phyloP scores from a whole-genome alignment of 37 sponge, comb jelly and placozoan genomes.

The Spongia lamella region DNA sequence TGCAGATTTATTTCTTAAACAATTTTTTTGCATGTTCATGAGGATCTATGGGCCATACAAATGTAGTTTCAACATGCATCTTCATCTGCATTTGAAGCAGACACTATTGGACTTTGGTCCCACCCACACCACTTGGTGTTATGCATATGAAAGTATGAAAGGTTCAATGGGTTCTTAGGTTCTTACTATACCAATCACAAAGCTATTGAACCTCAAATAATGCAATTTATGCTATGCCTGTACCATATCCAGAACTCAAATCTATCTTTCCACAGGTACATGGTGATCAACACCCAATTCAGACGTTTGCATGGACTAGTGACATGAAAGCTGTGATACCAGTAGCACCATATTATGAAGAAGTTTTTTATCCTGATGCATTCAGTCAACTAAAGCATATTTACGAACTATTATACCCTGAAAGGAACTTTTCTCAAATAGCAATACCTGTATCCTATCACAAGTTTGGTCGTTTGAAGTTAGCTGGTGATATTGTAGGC shows the following conservation, averaged over 20 bases:
- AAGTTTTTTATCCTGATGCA: not conserved
- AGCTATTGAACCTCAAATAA: too few species aligned
- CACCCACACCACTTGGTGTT: constrained; percentile 62
- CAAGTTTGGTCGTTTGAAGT: constrained; percentile 7
- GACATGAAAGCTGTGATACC: not conserved
- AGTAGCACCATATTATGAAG: constrained; percentile 11
- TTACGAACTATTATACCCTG: constrained; percentile 22
- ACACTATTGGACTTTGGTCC: constrained; percentile 57
- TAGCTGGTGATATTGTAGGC: constrained; percentile 39
- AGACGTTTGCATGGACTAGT: too few species aligned
- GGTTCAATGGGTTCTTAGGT: constrained; percentile 69
- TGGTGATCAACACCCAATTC: too few species aligned
- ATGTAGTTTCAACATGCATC: constrained; percentile 57
- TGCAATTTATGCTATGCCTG: too few species aligned
- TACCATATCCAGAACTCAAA: too few species aligned
- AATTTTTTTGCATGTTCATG: constrained; percentile 24
- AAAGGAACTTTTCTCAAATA: not conserved
- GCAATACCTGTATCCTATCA: constrained; percentile 11
- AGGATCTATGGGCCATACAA: constrained; percentile 40
- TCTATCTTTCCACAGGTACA: too few species aligned
- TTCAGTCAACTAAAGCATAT: not conserved
- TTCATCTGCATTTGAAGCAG: constrained; percentile 51
- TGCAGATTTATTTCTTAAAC: constrained; percentile 34
- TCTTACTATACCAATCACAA: too few species aligned
- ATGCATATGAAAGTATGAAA: constrained; percentile 53